Evolutionary conservation across 2,797 vertebrate genomes (phyloP).

Genomic region (Percopsis omiscomaycus): DNA sequence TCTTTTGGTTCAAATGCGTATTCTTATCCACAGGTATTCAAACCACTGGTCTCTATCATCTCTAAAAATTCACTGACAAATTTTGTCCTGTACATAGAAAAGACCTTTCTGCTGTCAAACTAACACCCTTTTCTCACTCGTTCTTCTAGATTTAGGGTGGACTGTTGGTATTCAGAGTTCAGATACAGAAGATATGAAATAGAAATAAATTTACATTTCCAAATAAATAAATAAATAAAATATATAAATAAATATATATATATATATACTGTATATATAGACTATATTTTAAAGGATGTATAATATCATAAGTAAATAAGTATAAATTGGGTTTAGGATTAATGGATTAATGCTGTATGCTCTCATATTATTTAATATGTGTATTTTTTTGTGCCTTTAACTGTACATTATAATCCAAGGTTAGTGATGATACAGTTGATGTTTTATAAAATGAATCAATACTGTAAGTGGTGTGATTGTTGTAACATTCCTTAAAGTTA

Average conservation of each 20-base stretch:
- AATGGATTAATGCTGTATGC: too few species aligned
- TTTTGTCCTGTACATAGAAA: constrained; percentile 54
- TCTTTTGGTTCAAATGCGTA: constrained; percentile 75
- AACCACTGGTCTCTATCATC: constrained; percentile 67
- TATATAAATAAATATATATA: too few species aligned
- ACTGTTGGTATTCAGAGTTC: constrained; percentile 29
- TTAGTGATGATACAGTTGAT: neutral
- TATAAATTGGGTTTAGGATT: too few species aligned
- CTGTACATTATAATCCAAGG: neutral
- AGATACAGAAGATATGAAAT: neutral
- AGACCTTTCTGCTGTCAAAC: constrained; percentile 26
- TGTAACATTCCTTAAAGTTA: neutral
- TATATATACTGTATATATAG: too few species aligned
- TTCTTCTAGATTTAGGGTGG: constrained; percentile 43
- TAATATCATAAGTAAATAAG: too few species aligned
- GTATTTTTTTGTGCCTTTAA: neutral
- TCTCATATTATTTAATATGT: neutral
- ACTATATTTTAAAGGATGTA: too few species aligned
- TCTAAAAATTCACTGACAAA: constrained; percentile 64
- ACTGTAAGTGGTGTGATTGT: neutral
- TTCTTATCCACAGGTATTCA: constrained; percentile 72
- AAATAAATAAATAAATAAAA: too few species aligned
- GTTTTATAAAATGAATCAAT: too few species aligned
- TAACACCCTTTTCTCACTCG: constrained; percentile 40
- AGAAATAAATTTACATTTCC: too few species aligned